Evolutionary conservation across 2,113 vertebrate species (phyloP).

Genomic region (Nothocercus nigrocapillus): DNA sequence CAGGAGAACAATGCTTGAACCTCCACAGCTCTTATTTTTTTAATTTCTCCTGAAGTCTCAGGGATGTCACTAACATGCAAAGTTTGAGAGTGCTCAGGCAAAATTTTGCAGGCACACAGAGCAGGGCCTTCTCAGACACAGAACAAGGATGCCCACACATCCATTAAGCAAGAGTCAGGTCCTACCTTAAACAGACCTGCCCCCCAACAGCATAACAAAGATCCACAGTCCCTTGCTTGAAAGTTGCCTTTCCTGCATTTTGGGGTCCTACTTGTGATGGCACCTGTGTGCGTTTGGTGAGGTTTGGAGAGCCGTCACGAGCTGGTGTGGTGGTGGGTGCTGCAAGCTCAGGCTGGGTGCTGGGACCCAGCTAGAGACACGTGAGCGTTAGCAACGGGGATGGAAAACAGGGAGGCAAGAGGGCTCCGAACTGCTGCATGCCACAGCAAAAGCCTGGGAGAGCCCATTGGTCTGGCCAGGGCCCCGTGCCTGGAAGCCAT

Average conservation of each 20-base stretch:
- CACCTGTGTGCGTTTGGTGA: neutral
- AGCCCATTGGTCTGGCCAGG: neutral
- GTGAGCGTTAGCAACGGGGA: neutral
- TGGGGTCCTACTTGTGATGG: neutral
- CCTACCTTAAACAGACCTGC: neutral
- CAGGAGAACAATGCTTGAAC: neutral
- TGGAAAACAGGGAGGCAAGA: neutral
- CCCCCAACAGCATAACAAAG: neutral
- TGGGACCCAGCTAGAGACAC: too few relatives aligned
- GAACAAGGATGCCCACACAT: neutral
- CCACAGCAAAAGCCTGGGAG: neutral
- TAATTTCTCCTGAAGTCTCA: neutral
- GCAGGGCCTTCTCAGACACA: neutral
- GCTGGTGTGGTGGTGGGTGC: too few relatives aligned
- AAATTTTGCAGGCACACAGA: neutral
- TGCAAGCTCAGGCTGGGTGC: neutral
- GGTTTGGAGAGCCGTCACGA: neutral
- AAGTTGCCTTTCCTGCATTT: neutral
- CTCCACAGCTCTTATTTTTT: neutral
- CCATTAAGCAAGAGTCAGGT: accelerated
- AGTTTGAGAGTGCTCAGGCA: neutral
- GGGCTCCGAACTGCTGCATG: neutral
- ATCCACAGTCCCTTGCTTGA: neutral
- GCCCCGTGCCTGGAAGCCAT: neutral
- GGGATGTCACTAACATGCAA: neutral